phyloP scores from a whole-genome alignment of 1,140 invertebrate species.

The Drosophila melanica region DNA sequence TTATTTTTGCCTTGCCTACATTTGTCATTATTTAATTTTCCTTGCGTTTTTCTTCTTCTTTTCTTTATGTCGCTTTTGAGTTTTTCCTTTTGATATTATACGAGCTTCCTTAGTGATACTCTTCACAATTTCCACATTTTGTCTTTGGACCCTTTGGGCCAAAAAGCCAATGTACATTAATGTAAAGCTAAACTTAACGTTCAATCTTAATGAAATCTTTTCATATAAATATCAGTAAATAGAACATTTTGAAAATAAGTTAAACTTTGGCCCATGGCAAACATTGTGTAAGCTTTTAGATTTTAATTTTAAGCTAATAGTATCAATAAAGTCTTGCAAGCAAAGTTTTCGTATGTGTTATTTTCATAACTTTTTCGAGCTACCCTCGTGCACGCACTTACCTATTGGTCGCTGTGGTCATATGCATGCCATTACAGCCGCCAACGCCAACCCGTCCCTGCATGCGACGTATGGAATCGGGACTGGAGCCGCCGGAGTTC shows the following conservation, averaged over 20 bases:
- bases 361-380: neutral
- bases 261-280: too few relatives aligned
- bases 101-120: too few relatives aligned
- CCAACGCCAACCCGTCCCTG: slow-evolving; percentile 87
- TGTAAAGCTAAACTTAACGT: too few relatives aligned
- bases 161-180: too few relatives aligned
- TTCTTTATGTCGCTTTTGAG: neutral
- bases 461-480: slow-evolving; percentile 88
- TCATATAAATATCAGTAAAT: too few relatives aligned
- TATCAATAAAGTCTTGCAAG: too few relatives aligned
- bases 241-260: too few relatives aligned
- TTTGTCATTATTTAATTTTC: slow-evolving; percentile 20
- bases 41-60: neutral
- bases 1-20: neutral
- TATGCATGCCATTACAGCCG: slow-evolving; percentile 92
- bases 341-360: neutral
- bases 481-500: slow-evolving; percentile 89
- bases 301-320: too few relatives aligned
- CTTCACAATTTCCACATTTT: too few relatives aligned
- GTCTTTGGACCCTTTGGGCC: too few relatives aligned
- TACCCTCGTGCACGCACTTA: slow-evolving; percentile 59
- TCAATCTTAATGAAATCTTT: too few relatives aligned
- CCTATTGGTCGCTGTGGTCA: slow-evolving; percentile 89
- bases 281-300: too few relatives aligned
- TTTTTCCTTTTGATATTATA: neutral